Percentiles rank a stretch among this genome's conserved stretches.
These are phyloP conservation scores for Drosophila neonasuta DNA, from an alignment of 2,888 invertebrate genomes.

Conservation along the genomic window DNA sequence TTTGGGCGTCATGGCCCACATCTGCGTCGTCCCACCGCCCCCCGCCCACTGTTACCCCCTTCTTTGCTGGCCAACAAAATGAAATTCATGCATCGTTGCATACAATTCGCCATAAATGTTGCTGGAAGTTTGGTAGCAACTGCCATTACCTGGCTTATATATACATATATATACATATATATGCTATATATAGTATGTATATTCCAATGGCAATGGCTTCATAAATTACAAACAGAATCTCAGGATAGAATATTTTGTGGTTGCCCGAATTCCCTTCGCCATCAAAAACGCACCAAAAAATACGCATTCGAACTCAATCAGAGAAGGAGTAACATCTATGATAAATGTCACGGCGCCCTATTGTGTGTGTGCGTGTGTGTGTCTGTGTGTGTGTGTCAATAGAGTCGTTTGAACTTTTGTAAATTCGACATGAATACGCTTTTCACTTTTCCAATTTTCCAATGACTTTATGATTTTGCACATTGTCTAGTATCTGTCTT, in stretches of 20 bases:
- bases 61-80: slow-evolving; percentile 46
- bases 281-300: background rate
- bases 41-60: background rate
- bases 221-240: slow-evolving; percentile 64
- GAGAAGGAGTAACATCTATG: slow-evolving; percentile 7
- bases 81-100: slow-evolving; percentile 75
- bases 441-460: slow-evolving; percentile 60
- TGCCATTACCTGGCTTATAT: slow-evolving; percentile 55
- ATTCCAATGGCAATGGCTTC: slow-evolving; percentile 39
- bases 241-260: slow-evolving; percentile 21
- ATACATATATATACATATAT: background rate
- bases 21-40: background rate
- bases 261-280: background rate
- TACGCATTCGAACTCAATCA: slow-evolving; percentile 15
- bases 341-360: slow-evolving; percentile 61
- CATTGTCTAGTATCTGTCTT: slow-evolving; percentile 34
- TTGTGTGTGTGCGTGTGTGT: slow-evolving; percentile 30
- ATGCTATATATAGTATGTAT: background rate
- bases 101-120: slow-evolving; percentile 74
- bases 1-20: slow-evolving; percentile 25
- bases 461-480: slow-evolving; percentile 61
- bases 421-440: slow-evolving; percentile 22
- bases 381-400: slow-evolving; percentile 39
- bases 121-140: slow-evolving; percentile 64
- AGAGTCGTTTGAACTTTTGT: slow-evolving; percentile 34